phyloP scores from a whole-genome alignment of 2,113 vertebrate genomes.

The Balaeniceps rex region DNA sequence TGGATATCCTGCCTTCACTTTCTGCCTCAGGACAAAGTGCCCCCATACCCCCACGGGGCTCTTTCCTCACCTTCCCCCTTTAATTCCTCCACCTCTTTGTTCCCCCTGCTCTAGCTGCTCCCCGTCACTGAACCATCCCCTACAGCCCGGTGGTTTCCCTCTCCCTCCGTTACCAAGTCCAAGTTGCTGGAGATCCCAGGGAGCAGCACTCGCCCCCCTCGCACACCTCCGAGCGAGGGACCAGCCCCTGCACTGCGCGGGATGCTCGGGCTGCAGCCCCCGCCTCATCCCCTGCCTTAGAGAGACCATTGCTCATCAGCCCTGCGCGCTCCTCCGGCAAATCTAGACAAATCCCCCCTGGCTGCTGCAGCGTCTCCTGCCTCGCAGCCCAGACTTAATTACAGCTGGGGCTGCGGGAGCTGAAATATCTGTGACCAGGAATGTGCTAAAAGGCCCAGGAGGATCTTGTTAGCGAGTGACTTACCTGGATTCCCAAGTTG shows the following conservation, averaged over 20 bases:
- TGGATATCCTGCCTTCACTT: neutral
- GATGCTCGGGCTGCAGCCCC: neutral
- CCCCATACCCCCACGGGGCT: fast-evolving
- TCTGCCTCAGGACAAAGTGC: neutral
- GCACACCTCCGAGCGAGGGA: neutral
- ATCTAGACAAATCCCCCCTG: neutral
- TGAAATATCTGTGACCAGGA: neutral
- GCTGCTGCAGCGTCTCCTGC: neutral
- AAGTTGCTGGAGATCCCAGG: neutral
- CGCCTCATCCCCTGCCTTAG: neutral
- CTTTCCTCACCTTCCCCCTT: neutral
- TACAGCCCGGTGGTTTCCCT: neutral
- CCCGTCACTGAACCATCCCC: neutral
- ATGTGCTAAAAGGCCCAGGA: conserved; percentile 21
- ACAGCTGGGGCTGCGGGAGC: conserved; percentile 35
- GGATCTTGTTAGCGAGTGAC: conserved; percentile 19
- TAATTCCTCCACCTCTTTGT: neutral
- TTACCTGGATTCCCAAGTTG: neutral
- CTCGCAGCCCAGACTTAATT: conserved; percentile 27
- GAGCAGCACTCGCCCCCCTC: neutral
- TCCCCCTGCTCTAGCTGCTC: neutral
- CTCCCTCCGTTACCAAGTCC: neutral
- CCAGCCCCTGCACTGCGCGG: neutral
- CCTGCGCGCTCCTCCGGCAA: neutral
- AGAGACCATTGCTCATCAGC: neutral